Evolutionary conservation across 2,797 vertebrate species (phyloP).

Genomic region (Enoplosus armatus): DNA sequence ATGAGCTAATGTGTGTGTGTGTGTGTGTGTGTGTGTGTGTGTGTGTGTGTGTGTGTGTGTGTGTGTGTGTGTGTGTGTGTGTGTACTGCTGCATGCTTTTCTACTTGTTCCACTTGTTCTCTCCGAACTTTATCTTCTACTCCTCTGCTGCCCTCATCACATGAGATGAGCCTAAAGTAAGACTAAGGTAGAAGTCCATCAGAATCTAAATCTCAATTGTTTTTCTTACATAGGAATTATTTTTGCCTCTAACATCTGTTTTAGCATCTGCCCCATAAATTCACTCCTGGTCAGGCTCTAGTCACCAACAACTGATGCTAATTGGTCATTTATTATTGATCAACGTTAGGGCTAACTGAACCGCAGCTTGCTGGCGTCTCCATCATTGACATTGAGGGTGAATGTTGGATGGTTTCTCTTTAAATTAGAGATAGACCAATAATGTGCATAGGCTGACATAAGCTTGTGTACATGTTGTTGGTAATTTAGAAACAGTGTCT

Average conservation of each 20-base stretch:
- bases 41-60: neutral
- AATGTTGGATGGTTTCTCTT: no score
- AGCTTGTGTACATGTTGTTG: neutral
- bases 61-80: no score
- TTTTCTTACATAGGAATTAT: neutral
- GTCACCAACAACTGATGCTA: neutral
- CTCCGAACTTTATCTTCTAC: neutral
- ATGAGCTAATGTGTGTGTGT: no score
- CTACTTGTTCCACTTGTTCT: neutral
- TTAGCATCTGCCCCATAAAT: neutral
- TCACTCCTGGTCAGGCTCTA: neutral
- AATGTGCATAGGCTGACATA: no score
- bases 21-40: neutral
- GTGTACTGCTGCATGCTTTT: neutral
- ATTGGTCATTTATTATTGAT: neutral
- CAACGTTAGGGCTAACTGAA: neutral
- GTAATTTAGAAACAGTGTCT: neutral
- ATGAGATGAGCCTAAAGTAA: neutral
- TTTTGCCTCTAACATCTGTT: neutral
- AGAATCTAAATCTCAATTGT: neutral
- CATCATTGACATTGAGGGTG: no score
- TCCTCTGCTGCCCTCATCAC: neutral
- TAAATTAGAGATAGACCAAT: no score
- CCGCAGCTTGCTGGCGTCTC: neutral
- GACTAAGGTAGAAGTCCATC: neutral